Evolutionary conservation across 1,140 invertebrate genomes (phyloP).

Genomic region (Drosophila littoralis): DNA sequence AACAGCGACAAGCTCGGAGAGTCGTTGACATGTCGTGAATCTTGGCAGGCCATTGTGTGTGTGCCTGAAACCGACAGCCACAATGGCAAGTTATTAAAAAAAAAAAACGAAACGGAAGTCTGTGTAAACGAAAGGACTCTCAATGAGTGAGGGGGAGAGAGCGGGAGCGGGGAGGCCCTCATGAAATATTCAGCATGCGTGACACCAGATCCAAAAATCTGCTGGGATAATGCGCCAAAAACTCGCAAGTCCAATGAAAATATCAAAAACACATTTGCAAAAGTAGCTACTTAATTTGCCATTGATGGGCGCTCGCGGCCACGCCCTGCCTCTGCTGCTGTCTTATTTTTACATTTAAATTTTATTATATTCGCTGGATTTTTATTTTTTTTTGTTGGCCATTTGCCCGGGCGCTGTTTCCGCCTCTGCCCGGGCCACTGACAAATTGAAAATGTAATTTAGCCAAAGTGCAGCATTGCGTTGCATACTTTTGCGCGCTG

Average conservation of each 20-base stretch:
- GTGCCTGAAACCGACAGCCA: slow-evolving; percentile 67
- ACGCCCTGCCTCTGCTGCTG: slow-evolving; percentile 18
- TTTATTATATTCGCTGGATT: slow-evolving; percentile 11
- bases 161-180: slow-evolving; percentile 21
- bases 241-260: slow-evolving; percentile 52
- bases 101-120: slow-evolving; percentile 52
- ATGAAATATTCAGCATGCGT: slow-evolving; percentile 76
- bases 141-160: neutral
- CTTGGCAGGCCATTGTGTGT: slow-evolving; percentile 47
- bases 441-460: slow-evolving; percentile 80
- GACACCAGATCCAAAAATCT: slow-evolving; percentile 50
- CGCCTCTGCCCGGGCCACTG: slow-evolving; percentile 50
- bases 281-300: slow-evolving; percentile 63
- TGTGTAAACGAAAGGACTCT: slow-evolving; percentile 32
- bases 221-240: slow-evolving; percentile 65
- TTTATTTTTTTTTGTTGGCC: slow-evolving; percentile 12
- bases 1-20: slow-evolving; percentile 29
- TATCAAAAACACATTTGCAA: slow-evolving; percentile 73
- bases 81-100: slow-evolving; percentile 80
- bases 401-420: slow-evolving; percentile 28
- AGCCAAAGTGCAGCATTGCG: slow-evolving; percentile 67
- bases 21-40: slow-evolving; percentile 60
- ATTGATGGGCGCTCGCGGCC: slow-evolving; percentile 52
- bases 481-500: slow-evolving; percentile 47
- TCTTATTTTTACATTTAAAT: slow-evolving; percentile 17